Evolutionary conservation across 2,113 vertebrate genomes (phyloP), one percentile per base, ranked within the genome.

Genomic region (Copsychus sechellarum): DNA sequence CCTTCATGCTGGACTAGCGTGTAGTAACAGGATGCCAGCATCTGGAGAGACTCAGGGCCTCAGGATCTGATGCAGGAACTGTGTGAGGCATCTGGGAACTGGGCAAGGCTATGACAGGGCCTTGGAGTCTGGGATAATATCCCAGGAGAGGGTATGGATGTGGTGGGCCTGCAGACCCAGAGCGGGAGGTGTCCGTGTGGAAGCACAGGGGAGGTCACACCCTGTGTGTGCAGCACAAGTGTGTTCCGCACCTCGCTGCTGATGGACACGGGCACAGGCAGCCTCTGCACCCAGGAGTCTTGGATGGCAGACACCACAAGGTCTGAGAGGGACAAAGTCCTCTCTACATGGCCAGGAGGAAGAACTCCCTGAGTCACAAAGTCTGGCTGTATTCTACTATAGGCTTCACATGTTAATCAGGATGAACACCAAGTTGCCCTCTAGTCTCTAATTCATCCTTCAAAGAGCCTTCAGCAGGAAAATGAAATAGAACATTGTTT

Each of bases 141-240:
- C 18, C 19, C 34, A 19, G 43, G 40, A 38, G 38, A 43, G 42
- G 42, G 15, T 42, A 4, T 42, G 42, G 61, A 16, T 42, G n/a
- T 43, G 15, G 13, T 21, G n/a, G 25, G n/a, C 8, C 56, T 61
- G 13, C 42, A 66, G 54, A 26, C 40, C 31, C 10, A 3, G 28
- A 42, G 47, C 31, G 22, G n/a, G 19, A 38, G 3, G 7, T 28
- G 18, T 33, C 28, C 2, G 0, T 14, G 3, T 1, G 6, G 25
- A 69, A 10, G 6, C 4, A 2, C 9, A n/a, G n/a, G 6, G 8
- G 57, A 72, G 7, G 15, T 70, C 6, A 17, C 5, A 33, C 3
- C 29, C 23, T 16, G 12, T 31, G 50, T 25, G 12, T 28, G 16
- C 9, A 7, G 19, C 28, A 79, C 19, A 14, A 8, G 8, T 0